phyloP scores from a whole-genome alignment of 2,113 vertebrate species.

The Oreochromis spilurus region DNA sequence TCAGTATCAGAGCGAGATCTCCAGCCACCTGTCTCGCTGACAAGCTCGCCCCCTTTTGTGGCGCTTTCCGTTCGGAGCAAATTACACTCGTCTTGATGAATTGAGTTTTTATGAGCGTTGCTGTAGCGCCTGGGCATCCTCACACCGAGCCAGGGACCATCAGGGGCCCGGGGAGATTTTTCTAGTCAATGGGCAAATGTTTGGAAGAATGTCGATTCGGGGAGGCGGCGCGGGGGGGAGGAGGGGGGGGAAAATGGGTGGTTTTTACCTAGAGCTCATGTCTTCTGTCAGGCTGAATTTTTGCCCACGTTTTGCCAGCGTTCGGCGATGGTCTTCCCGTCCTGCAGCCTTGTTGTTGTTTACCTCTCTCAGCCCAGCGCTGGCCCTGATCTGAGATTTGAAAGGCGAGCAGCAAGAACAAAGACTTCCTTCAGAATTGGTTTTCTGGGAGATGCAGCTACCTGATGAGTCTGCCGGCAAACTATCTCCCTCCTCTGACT shows the following conservation, averaged over 20 bases:
- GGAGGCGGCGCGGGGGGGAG: not conserved
- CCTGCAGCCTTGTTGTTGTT: conserved; percentile 18
- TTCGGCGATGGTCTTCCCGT: not conserved
- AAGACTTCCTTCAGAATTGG: conserved; percentile 30
- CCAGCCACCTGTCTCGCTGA: conserved; percentile 99
- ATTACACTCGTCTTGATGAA: conserved; percentile 99
- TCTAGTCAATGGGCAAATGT: conserved; percentile 87
- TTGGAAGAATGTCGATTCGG: conserved; percentile 72
- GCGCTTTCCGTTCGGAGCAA: conserved; percentile 98
- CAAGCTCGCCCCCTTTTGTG: conserved; percentile 99
- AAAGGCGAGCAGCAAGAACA: conserved; percentile 21
- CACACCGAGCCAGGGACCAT: conserved; percentile 86
- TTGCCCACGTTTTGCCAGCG: not conserved
- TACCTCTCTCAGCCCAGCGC: not conserved
- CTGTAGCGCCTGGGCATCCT: conserved; percentile 86
- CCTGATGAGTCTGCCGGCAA: conserved; percentile 58
- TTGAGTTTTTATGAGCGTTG: conserved; percentile 99
- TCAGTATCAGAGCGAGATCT: conserved; percentile 99
- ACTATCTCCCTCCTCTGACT: conserved; percentile 77
- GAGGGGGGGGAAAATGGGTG: not conserved
- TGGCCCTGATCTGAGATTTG: not conserved
- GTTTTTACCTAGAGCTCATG: conserved; percentile 28
- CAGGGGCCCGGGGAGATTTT: conserved; percentile 74
- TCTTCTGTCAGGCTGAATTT: conserved; percentile 6
- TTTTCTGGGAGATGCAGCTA: conserved; percentile 35